Base-by-base conservation (phyloP, 2,888 invertebrate species). In the Bellardia pandia region DNA sequence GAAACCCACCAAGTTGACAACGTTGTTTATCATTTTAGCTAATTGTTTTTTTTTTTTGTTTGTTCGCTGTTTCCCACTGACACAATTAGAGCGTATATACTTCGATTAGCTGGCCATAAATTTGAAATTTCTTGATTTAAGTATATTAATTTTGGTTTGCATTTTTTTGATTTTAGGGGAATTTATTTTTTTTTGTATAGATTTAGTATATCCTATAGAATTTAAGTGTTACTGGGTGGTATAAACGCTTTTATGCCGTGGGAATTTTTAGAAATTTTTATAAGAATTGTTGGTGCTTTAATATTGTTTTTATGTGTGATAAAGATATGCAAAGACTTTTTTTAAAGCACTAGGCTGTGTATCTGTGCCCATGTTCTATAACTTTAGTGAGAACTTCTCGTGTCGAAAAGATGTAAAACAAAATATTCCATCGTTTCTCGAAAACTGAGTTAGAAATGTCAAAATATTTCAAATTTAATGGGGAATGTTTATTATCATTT, bases 21-120 rank as follows among this genome's bases (percentile, higher is more conserved):
- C 3, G 14, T 51, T 51, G 13, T 51, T 51, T 51, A 14, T n/a
- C 1, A 13, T 30, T 60, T 40, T 11, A 1, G 23, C 14, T 58
- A 14, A 16, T 60, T 7, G 53, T 37, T 13, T 48, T 48, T 6
- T 16, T 60, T 66, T 48, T 62, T 7, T 69, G 30, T 69, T 77
- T 64, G 56, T 30, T 77, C 23, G 23, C 23, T 23, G 23, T 23
- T 48, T 14, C 51, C 42, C 40, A 42, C 23, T 40, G 16, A 23
- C 78, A 71, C 37, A 48, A 79, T 71, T 79, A 56, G 14, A 53
- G 40, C 30, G 60, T 48, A 69, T 9, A 48, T 69, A 60, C 58
- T 78, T 23, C 69, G 48, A 64, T 69, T 60, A 60, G 64, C 64
- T 83, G 64, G 76, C 51, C 62, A 83, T 83, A 83, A 77, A 77